phyloP scores from a whole-genome alignment of 2,797 vertebrate genomes.

The Takifugu rubripes region DNA sequence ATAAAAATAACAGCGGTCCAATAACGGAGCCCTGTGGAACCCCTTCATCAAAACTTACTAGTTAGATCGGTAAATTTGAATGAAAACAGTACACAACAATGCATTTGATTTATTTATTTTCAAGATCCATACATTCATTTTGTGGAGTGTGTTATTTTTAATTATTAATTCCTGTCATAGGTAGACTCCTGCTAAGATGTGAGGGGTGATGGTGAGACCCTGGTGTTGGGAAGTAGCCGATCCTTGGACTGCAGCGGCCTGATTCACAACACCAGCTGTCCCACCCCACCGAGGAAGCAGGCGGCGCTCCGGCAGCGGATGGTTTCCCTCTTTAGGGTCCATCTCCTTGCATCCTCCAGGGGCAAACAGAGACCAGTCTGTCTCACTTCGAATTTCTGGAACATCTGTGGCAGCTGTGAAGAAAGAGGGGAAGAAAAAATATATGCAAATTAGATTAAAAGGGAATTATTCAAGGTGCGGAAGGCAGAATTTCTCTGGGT shows the following conservation, averaged over 20 bases:
- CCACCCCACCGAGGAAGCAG: constrained; percentile 77
- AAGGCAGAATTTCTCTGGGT: constrained; percentile 43
- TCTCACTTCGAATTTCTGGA: constrained; percentile 41
- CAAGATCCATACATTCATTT: too few species aligned
- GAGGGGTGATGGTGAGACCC: constrained; percentile 80
- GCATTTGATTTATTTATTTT: too few species aligned
- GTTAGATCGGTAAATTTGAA: too few species aligned
- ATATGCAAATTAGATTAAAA: constrained; percentile 59
- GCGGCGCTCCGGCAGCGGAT: constrained; percentile 45
- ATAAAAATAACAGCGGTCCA: too few species aligned
- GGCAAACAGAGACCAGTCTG: constrained; percentile 41
- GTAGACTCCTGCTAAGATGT: not conserved
- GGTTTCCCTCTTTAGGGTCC: constrained; percentile 38
- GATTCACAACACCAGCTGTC: constrained; percentile 99
- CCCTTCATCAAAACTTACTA: too few species aligned
- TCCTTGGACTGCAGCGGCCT: constrained; percentile 87
- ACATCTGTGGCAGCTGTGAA: constrained; percentile 62
- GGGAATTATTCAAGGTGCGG: constrained; percentile 31
- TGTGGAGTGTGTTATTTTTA: not conserved
- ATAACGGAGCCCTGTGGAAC: too few species aligned
- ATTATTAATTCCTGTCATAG: not conserved
- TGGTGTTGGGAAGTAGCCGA: constrained; percentile 99
- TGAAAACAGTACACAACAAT: too few species aligned
- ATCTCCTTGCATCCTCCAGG: constrained; percentile 49
- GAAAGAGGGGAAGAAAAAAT: constrained; percentile 21